Percentiles rank a stretch among this genome's conserved stretches.
Conservation (phyloP, 2,113 vertebrate genomes). For the Misgurnus anguillicaudatus region DNA sequence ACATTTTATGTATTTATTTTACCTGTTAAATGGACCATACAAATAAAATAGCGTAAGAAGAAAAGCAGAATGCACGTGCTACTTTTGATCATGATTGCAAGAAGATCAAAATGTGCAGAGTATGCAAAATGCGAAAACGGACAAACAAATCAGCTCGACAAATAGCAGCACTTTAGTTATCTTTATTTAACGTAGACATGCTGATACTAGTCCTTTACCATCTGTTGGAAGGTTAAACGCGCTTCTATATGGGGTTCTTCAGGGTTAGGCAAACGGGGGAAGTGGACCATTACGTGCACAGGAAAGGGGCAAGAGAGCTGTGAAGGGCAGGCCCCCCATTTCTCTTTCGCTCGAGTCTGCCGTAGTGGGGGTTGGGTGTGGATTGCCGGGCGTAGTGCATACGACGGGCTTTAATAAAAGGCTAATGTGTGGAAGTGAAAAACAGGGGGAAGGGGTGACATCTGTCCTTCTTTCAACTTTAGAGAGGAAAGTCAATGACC, state of each 20-base stretch:
- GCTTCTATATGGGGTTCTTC: not conserved
- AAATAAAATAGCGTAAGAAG: too few species aligned
- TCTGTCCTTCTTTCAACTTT: constrained; percentile 59
- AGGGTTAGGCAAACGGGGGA: constrained; percentile 16
- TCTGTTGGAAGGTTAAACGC: constrained; percentile 19
- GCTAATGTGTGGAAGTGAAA: constrained; percentile 62
- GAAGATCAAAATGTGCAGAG: not conserved
- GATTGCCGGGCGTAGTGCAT: constrained; percentile 66
- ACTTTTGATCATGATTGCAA: not conserved
- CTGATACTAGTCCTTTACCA: not conserved
- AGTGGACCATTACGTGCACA: constrained; percentile 65
- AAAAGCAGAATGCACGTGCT: too few species aligned
- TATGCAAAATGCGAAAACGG: constrained; percentile 10
- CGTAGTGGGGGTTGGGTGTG: constrained; percentile 70
- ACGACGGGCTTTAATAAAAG: constrained; percentile 69
- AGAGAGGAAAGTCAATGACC: constrained; percentile 28
- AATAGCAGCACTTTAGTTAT: not conserved
- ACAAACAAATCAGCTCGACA: constrained; percentile 16
- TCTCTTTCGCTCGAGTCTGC: constrained; percentile 50
- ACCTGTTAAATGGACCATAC: too few species aligned
- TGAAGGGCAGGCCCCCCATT: constrained; percentile 36
- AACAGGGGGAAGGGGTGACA: constrained; percentile 60
- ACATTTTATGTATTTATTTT: too few species aligned
- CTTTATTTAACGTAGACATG: not conserved
- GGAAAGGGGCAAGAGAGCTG: constrained; percentile 62